Conservation (phyloP, 37 sponge, comb jelly and placozoan genomes). For the Geodia barretti region DNA sequence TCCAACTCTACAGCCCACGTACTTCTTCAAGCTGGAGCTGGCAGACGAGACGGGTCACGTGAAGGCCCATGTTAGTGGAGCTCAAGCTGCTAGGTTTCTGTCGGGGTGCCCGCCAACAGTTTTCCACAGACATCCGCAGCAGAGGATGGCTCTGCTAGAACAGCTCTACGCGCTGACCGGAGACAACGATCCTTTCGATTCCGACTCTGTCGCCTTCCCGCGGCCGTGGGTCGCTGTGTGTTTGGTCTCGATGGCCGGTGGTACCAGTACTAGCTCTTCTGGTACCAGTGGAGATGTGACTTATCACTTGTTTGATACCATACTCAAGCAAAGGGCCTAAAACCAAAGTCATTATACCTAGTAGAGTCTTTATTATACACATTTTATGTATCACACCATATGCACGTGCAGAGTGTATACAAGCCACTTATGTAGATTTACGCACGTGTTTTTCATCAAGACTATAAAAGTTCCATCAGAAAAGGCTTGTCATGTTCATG, state of each 20-base stretch:
- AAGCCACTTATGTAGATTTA: too few species aligned
- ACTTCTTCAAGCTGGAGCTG: slow-evolving; percentile 30
- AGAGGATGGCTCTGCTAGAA: neutral
- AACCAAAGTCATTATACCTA: too few species aligned
- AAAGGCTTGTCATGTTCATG: too few species aligned
- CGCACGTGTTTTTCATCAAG: too few species aligned
- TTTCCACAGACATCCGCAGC: slow-evolving; percentile 1
- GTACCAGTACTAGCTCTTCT: neutral
- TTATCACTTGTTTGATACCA: slow-evolving; percentile 28
- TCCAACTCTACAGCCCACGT: neutral
- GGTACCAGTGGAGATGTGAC: neutral
- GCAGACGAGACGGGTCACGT: slow-evolving; percentile 11
- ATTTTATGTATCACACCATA: too few species aligned
- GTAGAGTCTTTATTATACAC: too few species aligned
- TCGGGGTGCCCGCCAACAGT: slow-evolving; percentile 12
- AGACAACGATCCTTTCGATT: slow-evolving; percentile 39
- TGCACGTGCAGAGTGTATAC: too few species aligned
- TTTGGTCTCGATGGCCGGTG: neutral
- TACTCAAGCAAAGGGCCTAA: too few species aligned
- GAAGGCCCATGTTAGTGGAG: neutral
- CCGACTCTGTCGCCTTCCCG: neutral
- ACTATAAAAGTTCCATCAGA: too few species aligned
- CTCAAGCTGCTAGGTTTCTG: slow-evolving; percentile 15
- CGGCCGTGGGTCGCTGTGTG: slow-evolving; percentile 41
- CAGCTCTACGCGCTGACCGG: slow-evolving; percentile 21